Base-by-base conservation (phyloP, 2,888 invertebrate genomes). In the Macrophya alboannulata region DNA sequence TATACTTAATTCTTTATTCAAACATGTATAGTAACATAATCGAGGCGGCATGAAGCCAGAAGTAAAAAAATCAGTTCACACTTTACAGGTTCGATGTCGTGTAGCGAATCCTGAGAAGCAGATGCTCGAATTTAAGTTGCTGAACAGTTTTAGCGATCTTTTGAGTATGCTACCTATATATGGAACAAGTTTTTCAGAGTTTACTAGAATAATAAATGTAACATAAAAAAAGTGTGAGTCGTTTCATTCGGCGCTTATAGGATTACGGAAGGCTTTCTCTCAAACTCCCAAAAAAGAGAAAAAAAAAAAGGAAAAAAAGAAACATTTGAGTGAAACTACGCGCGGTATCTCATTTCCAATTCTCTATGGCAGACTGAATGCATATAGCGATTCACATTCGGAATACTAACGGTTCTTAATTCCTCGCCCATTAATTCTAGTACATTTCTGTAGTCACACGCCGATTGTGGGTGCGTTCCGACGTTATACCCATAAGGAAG, bases 401-500 rank as follows among this genome's bases (percentile, higher is more conserved):
- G 83, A 83, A 83, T 83, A 83, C 68, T 43, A 83, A 83, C 83
- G 83, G 65, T 71, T 45, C 48, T 68, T 40, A 81, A 81, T 40
- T 77, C 17, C 17, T 31, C n/a, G 31, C 48, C 77, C 77, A n/a
- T 62, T 15, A 45, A 55, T 37, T 51, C 55, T 51, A n/a, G 8
- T 37, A 15, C 17, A 43, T 55, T 77, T 77, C n/a, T 37, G 25
- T 37, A 17, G 37, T 17, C n/a, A n/a, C 48, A 55, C 37, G 37
- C 9, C 55, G 77, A 8, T 77, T 51, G n/a, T 31, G 51, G 51
- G 77, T 77, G 51, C 81, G 51, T 43, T 31, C 51, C n/a, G 37
- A 37, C n/a, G 8, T 55, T 0, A 55, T n/a, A 15, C n/a, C 40
- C 25, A 40, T 62, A 59, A 81, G 81, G 81, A 81, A 81, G 81